phyloP scores from a whole-genome alignment of 2,888 invertebrate species.

The Drosophila pseudotalamancana region DNA sequence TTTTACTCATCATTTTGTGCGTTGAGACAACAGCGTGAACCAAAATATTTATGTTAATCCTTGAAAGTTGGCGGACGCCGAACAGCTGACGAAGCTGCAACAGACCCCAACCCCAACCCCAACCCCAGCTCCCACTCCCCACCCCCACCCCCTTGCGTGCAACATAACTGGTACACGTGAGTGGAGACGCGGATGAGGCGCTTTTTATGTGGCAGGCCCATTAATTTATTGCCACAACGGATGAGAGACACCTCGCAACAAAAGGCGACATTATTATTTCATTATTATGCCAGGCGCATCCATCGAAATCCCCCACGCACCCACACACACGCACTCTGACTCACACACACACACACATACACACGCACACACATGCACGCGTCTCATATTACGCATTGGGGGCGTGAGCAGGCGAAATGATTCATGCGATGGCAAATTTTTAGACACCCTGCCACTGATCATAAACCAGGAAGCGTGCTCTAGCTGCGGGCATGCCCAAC shows the following conservation, averaged over 20 bases:
- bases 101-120: not conserved
- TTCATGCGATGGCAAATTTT: conserved; percentile 75
- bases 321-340: conserved; percentile 2
- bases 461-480: conserved; percentile 46
- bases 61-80: conserved; percentile 36
- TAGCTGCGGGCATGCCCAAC: conserved; percentile 23
- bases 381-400: conserved; percentile 67
- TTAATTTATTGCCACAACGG: conserved; percentile 71
- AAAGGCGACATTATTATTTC: conserved; percentile 79
- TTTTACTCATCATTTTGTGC: conserved; percentile 61
- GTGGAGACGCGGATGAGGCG: conserved; percentile 50
- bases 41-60: conserved; percentile 71
- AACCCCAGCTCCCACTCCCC: not conserved
- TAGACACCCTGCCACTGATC: conserved; percentile 50
- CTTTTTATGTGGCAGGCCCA: conserved; percentile 74
- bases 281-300: conserved; percentile 79
- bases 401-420: conserved; percentile 50
- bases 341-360: conserved; percentile 10
- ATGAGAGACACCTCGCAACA: conserved; percentile 71
- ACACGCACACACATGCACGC: conserved; percentile 25
- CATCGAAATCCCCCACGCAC: conserved; percentile 25
- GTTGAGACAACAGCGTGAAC: conserved; percentile 53
- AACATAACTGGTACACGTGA: conserved; percentile 51
- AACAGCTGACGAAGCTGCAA: conserved; percentile 63
- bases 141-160: no score